These are phyloP conservation scores for Paramormyrops hopkinsi DNA, from an alignment of 2,797 vertebrate species.

Conservation along the genomic window DNA sequence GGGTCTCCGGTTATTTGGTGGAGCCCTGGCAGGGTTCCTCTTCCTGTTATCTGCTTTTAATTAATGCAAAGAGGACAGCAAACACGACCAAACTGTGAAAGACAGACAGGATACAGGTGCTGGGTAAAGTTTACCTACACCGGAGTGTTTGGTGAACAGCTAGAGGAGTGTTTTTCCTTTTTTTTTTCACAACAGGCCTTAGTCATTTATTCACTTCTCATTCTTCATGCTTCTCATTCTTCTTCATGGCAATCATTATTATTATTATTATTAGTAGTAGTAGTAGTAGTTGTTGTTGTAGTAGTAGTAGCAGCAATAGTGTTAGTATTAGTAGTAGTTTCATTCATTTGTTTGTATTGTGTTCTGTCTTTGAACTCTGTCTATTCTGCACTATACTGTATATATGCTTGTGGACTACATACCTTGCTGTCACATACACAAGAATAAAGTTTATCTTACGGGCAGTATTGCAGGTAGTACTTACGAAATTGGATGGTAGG, in stretches of 20 bases:
- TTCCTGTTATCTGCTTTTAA: background rate
- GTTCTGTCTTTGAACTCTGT: background rate
- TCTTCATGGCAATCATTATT: background rate
- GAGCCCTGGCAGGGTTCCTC: background rate
- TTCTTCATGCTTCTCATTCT: background rate
- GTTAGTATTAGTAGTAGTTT: background rate
- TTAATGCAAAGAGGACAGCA: background rate
- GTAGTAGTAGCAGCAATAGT: background rate
- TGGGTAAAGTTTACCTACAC: background rate
- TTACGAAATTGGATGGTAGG: background rate
- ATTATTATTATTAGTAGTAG: background rate
- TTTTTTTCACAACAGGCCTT: background rate
- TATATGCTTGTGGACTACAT: background rate
- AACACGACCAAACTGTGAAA: background rate
- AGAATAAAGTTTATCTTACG: background rate
- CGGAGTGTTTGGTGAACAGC: background rate
- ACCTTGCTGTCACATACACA: background rate
- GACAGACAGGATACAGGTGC: slow-evolving; percentile 1
- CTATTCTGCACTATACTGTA: background rate
- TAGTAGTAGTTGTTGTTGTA: background rate
- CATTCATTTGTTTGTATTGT: background rate
- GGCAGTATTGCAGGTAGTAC: background rate
- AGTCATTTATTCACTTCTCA: background rate
- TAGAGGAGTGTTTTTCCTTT: background rate
- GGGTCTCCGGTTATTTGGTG: background rate